phyloP scores from a whole-genome alignment of 2,888 invertebrate species.

The Crioceris asparagi region DNA sequence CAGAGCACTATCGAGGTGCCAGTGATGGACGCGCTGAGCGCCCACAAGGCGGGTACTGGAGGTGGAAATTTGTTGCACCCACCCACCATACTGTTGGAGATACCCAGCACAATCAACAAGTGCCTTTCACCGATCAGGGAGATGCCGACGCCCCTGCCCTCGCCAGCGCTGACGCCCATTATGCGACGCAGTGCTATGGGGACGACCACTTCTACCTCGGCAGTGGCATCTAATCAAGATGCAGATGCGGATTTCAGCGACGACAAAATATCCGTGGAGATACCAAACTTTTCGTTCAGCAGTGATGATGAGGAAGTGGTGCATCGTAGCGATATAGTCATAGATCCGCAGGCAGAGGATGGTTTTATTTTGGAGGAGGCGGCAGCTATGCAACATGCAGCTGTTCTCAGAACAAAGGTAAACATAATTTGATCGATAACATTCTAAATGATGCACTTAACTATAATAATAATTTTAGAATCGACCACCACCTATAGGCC shows the following conservation, averaged over 20 bases:
- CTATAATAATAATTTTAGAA: constrained; percentile 15
- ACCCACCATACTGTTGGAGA: constrained; percentile 66
- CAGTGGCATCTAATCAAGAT: no score
- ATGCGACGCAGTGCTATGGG: constrained; percentile 37
- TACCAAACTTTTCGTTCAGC: constrained; percentile 35
- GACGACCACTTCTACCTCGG: not conserved
- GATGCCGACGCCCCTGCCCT: constrained; percentile 64
- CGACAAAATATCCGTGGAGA: constrained; percentile 40
- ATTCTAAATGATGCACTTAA: not conserved
- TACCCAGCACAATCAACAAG: constrained; percentile 61
- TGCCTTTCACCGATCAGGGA: constrained; percentile 72
- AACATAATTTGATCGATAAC: not conserved
- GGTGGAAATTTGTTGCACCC: constrained; percentile 57
- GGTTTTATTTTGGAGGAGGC: constrained; percentile 37
- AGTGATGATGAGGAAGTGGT: constrained; percentile 35
- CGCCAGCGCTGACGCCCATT: constrained; percentile 59
- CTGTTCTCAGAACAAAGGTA: constrained; percentile 23
- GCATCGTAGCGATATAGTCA: constrained; percentile 32
- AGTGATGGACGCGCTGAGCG: constrained; percentile 58
- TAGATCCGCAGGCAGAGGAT: constrained; percentile 37
- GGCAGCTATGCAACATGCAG: constrained; percentile 33
- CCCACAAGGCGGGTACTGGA: constrained; percentile 46
- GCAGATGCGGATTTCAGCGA: constrained; percentile 39
- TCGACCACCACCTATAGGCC: constrained; percentile 42
- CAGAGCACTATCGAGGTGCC: constrained; percentile 46